These are phyloP conservation scores for Salticus scenicus DNA, from an alignment of 2,888 invertebrate species.

Conservation along the genomic window DNA sequence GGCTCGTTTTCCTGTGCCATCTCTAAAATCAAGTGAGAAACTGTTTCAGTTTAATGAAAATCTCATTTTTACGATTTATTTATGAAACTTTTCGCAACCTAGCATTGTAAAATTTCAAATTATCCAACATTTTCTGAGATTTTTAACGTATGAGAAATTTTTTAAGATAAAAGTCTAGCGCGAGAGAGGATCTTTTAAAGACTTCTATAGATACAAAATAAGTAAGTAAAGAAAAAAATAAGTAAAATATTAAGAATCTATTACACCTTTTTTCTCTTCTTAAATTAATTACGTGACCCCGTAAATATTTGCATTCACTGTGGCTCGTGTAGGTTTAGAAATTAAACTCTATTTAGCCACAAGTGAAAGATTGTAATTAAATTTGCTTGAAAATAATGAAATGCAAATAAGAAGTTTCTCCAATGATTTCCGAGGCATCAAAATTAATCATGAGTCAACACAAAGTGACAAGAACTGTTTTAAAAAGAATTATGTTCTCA, in stretches of 20 bases:
- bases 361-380: neutral
- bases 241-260: no score
- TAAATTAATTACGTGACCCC: no score
- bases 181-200: neutral
- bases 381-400: neutral
- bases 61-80: neutral
- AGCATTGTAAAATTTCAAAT: neutral
- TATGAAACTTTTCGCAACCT: neutral
- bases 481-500: neutral
- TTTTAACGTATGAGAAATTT: no score
- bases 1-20: neutral
- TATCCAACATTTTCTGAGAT: neutral
- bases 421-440: neutral
- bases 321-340: neutral
- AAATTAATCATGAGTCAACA: constrained; percentile 1
- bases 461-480: neutral
- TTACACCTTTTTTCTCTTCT: no score
- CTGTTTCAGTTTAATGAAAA: neutral
- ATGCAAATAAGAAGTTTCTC: neutral
- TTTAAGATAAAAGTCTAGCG: no score
- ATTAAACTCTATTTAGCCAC: neutral
- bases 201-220: neutral
- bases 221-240: no score
- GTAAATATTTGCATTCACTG: constrained; percentile 3
- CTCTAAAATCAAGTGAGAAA: neutral